Base-by-base conservation (phyloP, 2,797 vertebrate genomes). In the Falco naumanni region DNA sequence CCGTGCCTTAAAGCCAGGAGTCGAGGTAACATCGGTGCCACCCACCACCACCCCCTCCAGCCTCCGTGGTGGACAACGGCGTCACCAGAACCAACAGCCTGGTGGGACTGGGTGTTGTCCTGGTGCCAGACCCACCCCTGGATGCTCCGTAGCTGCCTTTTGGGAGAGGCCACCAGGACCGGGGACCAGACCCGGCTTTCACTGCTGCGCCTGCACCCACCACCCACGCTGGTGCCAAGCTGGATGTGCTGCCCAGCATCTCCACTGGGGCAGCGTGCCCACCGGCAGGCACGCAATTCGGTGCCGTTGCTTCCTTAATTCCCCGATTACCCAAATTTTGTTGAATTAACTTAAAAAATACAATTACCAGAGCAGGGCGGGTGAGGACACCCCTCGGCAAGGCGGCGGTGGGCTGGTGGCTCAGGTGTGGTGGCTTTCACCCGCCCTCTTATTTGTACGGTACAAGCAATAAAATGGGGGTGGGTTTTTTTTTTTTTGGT, bases 381-480 rank as follows among this genome's bases (percentile, higher is more conserved):
- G 41, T 43, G 14, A 4, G n/a, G 17, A 72, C 29, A 43, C 29
- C 29, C 70, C 29, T 11, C 9, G 1, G 4, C 12, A 19, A 19
- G 51, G 16, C 2, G 5, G 51, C 3, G 9, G 41, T 21, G 24
- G 41, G 41, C 41, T 14, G 41, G 41, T 14, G 41, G 11, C 41
- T 14, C 41, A 11, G 13, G 41, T 14, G 41, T 41, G 41, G 84
- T 72, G 20, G 81, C 70, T 72, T 31, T 70, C 68, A 25, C 57
- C 29, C 6, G 19, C 79, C 82, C 68, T 88, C 26, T 1, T 87
- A 74, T 97, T 97, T 97, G 93, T 97, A 97, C 95, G 97, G 97
- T 98, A 98, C 97, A 92, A 97, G 96, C 97, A 97, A 98, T 98
- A 97, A 98, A 97, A 85, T 82, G 76, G 87, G 82, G 76, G 72